A percentile compares a stretch with the other conserved stretches of the same genome.
Evolutionary conservation across 2,888 invertebrate species (phyloP).

Genomic region (Stenodera caucasica): DNA sequence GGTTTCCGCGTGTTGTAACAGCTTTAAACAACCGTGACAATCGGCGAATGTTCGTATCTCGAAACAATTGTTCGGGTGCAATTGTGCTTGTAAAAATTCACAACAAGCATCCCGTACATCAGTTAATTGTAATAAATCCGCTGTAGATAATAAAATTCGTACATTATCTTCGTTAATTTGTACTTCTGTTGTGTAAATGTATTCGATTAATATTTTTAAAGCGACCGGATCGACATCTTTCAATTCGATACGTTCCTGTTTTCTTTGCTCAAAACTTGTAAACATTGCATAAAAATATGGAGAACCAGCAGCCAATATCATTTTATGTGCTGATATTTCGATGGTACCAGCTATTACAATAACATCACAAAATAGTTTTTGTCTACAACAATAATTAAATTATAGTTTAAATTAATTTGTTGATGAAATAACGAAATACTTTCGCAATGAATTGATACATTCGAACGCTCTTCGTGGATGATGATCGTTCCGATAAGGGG

Average conservation of each 20-base stretch:
- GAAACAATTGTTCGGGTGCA: slow-evolving; percentile 92
- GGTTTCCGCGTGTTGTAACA: slow-evolving; percentile 79
- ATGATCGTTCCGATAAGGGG: not conserved
- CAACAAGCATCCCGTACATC: slow-evolving; percentile 90
- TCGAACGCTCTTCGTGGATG: not conserved
- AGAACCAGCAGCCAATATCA: slow-evolving; percentile 88
- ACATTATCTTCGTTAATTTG: slow-evolving; percentile 90
- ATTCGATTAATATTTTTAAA: slow-evolving; percentile 80
- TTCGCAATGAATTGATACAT: not conserved
- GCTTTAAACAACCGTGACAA: slow-evolving; percentile 80
- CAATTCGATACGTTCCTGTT: slow-evolving; percentile 80
- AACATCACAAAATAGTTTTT: slow-evolving; percentile 89
- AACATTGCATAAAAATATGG: slow-evolving; percentile 98
- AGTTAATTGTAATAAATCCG: slow-evolving; percentile 82
- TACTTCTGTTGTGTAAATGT: slow-evolving; percentile 85
- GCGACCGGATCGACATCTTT: slow-evolving; percentile 86
- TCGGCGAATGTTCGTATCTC: slow-evolving; percentile 94
- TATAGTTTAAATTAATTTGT: too few species aligned
- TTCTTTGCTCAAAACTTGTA: slow-evolving; percentile 82
- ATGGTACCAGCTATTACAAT: slow-evolving; percentile 75
- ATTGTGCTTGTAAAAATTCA: slow-evolving; percentile 83
- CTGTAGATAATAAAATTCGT: slow-evolving; percentile 83
- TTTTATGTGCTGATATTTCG: slow-evolving; percentile 63
- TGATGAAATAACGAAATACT: not conserved
- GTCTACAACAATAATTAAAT: too few species aligned